Base-by-base conservation (phyloP, 2,113 vertebrate genomes). In the Tupaia tana region DNA sequence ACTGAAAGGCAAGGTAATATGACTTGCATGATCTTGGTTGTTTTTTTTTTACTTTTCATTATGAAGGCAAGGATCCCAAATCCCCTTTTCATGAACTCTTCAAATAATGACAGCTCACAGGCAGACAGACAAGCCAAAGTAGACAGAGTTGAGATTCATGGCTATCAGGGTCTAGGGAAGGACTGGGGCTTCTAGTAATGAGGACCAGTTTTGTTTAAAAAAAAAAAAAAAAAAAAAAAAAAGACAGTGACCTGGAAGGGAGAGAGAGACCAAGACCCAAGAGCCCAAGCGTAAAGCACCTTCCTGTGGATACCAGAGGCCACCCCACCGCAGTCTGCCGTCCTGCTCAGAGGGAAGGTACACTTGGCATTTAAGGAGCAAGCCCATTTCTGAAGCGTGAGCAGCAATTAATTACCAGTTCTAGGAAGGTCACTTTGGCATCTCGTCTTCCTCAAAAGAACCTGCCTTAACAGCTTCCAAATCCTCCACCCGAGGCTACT, bases 91-190 rank as follows among this genome's bases (percentile, higher is more conserved):
- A 90, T 75, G 61, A 97, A 75, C 52, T 69, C 80, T 94, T 95
- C 88, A 95, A 93, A 86, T 90, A 93, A 94, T 89, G 80, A 93
- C 94, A 97, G 73, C 78, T 95, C n/a, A 58, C 22, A 82, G 64
- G 70, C 70, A 89, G 71, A 91, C 6, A 89, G 67, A 92, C 63
- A 74, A 93, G 67, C 9, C 78, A 78, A 64, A 27, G 11, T 9
- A n/a, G 54, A 78, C 54, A 77, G 74, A 75, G 96, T 89, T 92
- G 89, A 90, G 81, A 93, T 79, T 61, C 58, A 6, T 12, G 43
- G 58, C 6, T 67, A 18, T 59, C 43, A 82, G 87, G 78, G 79
- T 11, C 8, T 22, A 69, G n/a, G 27, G 78, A 88, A 12, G n/a
- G 67, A 86, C 11, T 12, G 18, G 12, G 31, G 77, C 73, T 94